Percentiles rank a stretch among this genome's conserved stretches.
phyloP scores from a whole-genome alignment of 2,888 invertebrate genomes.

The Ectemnius continuus region DNA sequence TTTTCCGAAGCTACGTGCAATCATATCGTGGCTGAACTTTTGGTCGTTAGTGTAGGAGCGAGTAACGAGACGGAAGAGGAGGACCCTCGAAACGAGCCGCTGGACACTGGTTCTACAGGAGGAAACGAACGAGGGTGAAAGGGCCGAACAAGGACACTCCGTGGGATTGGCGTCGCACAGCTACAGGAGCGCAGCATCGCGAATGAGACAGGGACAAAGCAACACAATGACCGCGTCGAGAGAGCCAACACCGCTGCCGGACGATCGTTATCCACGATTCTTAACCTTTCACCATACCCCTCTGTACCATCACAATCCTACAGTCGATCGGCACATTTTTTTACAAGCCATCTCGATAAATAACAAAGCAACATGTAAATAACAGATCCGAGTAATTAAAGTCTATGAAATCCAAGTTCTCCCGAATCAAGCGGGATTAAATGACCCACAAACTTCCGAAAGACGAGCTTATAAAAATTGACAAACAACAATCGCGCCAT shows the following conservation, averaged over 20 bases:
- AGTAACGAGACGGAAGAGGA: slow-evolving; percentile 13
- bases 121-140: background rate
- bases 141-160: slow-evolving; percentile 23
- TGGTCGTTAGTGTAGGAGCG: slow-evolving; percentile 2
- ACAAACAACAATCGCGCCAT: too few relatives aligned
- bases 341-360: too few relatives aligned
- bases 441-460: too few relatives aligned
- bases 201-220: slow-evolving; percentile 49
- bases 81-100: slow-evolving; percentile 39
- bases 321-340: too few relatives aligned
- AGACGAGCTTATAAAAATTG: too few relatives aligned
- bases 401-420: too few relatives aligned
- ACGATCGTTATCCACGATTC: slow-evolving; percentile 36
- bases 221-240: slow-evolving; percentile 50
- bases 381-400: too few relatives aligned
- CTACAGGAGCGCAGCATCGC: slow-evolving; percentile 20
- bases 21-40: slow-evolving; percentile 23
- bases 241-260: slow-evolving; percentile 31
- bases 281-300: background rate
- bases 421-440: too few relatives aligned
- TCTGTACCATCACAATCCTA: background rate
- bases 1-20: slow-evolving; percentile 24
- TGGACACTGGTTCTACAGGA: background rate
- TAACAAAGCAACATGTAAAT: too few relatives aligned
- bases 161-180: slow-evolving; percentile 42